Evolutionary conservation across 2,797 vertebrate species (phyloP).

Genomic region (Tarsius wallacei): DNA sequence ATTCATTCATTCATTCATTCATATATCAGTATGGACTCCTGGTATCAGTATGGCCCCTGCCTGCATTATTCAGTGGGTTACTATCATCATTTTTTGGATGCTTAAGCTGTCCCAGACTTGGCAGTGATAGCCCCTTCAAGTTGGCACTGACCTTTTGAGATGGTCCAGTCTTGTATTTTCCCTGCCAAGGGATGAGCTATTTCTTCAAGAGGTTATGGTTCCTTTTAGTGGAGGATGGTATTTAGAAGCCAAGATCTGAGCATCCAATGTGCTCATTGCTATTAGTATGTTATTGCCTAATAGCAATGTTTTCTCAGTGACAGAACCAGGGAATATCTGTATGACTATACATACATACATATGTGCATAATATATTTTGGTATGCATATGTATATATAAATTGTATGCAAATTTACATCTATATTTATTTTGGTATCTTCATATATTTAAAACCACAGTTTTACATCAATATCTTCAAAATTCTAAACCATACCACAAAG

Average conservation of each 20-base stretch:
- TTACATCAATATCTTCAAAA: background rate
- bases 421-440: background rate
- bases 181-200: background rate
- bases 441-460: background rate
- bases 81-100: background rate
- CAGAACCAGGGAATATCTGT: background rate
- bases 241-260: slow-evolving; percentile 33
- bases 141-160: background rate
- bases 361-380: background rate
- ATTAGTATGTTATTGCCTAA: background rate
- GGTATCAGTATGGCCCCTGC: background rate
- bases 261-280: background rate
- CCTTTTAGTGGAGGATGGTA: background rate
- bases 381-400: background rate
- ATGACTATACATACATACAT: background rate
- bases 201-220: background rate
- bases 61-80: background rate
- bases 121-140: background rate
- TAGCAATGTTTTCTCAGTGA: background rate
- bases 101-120: background rate
- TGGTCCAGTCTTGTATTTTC: background rate
- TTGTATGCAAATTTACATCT: background rate
- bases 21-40: background rate
- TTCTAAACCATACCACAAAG: background rate
- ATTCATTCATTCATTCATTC: background rate